These are phyloP conservation scores for Synergus laeviventris DNA, from an alignment of 2,888 invertebrate genomes.

Conservation along the genomic window DNA sequence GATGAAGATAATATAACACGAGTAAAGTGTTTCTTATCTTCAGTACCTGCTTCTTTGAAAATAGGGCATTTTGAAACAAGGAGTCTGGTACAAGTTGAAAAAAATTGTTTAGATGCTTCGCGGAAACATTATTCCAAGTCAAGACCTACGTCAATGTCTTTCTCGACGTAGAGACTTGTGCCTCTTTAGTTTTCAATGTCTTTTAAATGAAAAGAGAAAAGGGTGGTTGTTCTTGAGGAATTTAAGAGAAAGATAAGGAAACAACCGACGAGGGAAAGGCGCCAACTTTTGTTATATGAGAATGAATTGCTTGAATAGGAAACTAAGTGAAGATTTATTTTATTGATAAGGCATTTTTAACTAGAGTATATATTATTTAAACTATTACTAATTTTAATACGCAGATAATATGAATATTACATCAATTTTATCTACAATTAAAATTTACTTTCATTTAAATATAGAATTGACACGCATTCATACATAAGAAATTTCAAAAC, in stretches of 20 bases:
- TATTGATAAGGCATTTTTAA: background rate
- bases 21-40: conserved; percentile 26
- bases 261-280: background rate
- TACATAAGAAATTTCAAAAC: too few species aligned
- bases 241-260: background rate
- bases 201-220: background rate
- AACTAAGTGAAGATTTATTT: background rate
- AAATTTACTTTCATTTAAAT: too few species aligned
- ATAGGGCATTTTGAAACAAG: conserved; percentile 8
- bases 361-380: too few species aligned
- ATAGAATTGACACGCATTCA: too few species aligned
- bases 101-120: background rate
- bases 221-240: background rate
- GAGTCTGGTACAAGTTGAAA: conserved; percentile 7
- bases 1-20: conserved; percentile 8
- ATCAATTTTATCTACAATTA: too few species aligned
- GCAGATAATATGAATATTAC: too few species aligned
- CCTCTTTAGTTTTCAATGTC: background rate
- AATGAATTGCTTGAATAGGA: background rate
- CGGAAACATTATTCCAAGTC: conserved; percentile 3
- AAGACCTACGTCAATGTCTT: background rate
- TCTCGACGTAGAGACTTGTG: background rate
- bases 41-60: conserved; percentile 15
- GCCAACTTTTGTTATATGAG: background rate
- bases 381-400: too few species aligned